A percentile compares a stretch with the other conserved stretches of the same genome.
phyloP scores from a whole-genome alignment of 2,113 vertebrate species.

The Chaetops frenatus region DNA sequence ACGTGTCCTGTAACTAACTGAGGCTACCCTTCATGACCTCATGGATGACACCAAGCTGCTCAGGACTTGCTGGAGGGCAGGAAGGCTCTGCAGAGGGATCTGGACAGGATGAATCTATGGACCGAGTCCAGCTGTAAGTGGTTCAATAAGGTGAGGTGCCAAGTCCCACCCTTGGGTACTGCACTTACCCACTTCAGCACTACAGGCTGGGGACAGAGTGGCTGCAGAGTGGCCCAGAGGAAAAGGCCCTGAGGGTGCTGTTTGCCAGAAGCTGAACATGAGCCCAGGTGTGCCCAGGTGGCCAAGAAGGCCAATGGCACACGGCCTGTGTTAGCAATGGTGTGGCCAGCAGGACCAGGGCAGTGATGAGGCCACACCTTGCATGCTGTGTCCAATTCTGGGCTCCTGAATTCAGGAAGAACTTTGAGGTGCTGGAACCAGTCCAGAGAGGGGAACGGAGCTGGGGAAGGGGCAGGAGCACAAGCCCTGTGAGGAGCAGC shows the following conservation, averaged over 20 bases:
- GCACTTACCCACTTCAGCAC: not conserved
- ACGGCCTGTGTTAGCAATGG: not conserved
- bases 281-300: not conserved
- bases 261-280: fast-evolving
- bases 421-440: fast-evolving
- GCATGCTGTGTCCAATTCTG: fast-evolving
- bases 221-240: not conserved
- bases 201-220: not conserved
- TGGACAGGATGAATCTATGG: not conserved
- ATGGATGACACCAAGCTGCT: not conserved
- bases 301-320: not conserved
- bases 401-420: too few relatives aligned
- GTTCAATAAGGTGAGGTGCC: not conserved
- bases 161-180: not conserved
- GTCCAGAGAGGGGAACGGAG: not conserved
- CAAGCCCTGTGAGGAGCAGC: fast-evolving
- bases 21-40: fast-evolving
- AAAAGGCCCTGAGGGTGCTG: not conserved
- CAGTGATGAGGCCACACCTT: not conserved
- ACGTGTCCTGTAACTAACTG: not conserved
- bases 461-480: not conserved
- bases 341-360: not conserved
- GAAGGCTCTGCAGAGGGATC: not conserved
- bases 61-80: not conserved
- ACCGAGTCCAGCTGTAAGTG: fast-evolving